Conservation (phyloP, 2,113 vertebrate species). For the Pterocles gutturalis region DNA sequence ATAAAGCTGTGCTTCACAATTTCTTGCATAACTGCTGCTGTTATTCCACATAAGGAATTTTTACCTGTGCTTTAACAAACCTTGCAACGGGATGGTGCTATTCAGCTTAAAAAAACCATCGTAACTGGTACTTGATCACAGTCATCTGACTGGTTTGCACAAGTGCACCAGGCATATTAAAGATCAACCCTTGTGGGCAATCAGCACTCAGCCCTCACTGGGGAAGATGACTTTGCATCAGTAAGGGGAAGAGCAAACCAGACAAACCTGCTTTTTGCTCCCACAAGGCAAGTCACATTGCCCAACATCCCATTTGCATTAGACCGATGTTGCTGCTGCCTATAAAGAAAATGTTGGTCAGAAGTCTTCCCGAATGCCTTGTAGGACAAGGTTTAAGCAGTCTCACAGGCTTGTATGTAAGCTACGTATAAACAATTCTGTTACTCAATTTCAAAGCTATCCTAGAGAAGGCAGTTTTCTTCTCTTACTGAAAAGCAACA, state of each 20-base stretch:
- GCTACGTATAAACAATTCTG: not conserved
- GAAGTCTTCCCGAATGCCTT: not conserved
- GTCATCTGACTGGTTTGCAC: not conserved
- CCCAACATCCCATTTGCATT: not conserved
- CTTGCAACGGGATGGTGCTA: not conserved
- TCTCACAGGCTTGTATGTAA: accelerated
- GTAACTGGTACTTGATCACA: accelerated
- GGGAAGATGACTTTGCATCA: not conserved
- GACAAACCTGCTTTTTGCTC: not conserved
- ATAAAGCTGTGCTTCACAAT: not conserved
- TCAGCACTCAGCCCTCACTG: no score
- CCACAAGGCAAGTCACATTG: not conserved
- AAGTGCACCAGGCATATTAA: not conserved
- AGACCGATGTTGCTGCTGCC: not conserved
- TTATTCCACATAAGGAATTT: not conserved
- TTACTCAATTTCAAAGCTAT: accelerated
- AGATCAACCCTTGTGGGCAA: not conserved
- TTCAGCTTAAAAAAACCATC: not conserved
- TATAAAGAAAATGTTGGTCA: not conserved
- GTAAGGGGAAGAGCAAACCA: accelerated
- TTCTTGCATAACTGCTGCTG: not conserved
- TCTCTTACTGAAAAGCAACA: not conserved
- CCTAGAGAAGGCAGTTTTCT: not conserved
- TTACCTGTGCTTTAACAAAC: not conserved
- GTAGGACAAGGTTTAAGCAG: not conserved